Conservation (phyloP, 2,113 vertebrate species). For the Panthera leo region DNA sequence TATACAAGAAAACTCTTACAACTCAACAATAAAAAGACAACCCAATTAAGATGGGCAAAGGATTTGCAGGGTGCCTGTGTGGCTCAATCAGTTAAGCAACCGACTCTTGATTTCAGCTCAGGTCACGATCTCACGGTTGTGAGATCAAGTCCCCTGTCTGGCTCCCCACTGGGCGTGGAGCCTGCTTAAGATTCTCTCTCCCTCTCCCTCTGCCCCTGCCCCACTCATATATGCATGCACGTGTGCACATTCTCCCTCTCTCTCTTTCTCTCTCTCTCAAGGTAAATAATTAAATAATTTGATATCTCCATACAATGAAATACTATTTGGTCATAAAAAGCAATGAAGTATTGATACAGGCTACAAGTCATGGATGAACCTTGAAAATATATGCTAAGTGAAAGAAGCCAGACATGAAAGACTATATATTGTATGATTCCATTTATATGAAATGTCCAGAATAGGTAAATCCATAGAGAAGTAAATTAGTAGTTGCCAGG, state of each 20-base stretch:
- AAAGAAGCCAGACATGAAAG: slow-evolving; percentile 8
- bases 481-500: background rate
- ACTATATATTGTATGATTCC: background rate
- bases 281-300: too few species aligned
- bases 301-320: background rate
- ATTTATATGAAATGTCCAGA: background rate
- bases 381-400: background rate
- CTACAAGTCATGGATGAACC: background rate
- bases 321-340: background rate
- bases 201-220: too few species aligned
- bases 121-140: too few species aligned
- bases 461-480: background rate
- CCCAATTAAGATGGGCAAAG: background rate
- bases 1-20: background rate
- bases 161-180: too few species aligned
- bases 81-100: too few species aligned
- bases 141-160: too few species aligned
- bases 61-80: background rate
- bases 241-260: too few species aligned
- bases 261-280: too few species aligned
- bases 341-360: background rate
- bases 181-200: too few species aligned
- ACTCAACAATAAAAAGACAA: slow-evolving; percentile 32
- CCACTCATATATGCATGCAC: too few species aligned
- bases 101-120: too few species aligned